Conservation (phyloP, 1,140 invertebrate species). For the Lerema accius region DNA sequence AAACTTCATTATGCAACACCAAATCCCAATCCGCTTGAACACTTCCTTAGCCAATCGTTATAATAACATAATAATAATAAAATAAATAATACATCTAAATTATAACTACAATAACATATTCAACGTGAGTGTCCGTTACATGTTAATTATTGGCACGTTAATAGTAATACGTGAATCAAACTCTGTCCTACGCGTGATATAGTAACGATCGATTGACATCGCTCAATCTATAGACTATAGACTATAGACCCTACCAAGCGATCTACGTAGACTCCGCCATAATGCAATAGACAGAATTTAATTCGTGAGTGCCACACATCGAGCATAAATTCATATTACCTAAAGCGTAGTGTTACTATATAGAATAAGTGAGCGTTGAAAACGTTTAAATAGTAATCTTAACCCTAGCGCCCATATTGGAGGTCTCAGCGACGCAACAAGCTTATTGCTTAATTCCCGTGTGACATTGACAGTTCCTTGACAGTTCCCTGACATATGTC, state of each 20-base stretch:
- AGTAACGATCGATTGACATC: background rate
- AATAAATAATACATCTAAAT: slow-evolving; percentile 31
- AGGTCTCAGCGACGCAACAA: background rate
- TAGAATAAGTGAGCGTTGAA: slow-evolving; percentile 46
- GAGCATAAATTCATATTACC: slow-evolving; percentile 35
- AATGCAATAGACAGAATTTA: slow-evolving; percentile 33
- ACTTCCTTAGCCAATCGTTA: slow-evolving; percentile 8
- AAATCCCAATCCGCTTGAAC: slow-evolving; percentile 13
- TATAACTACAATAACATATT: slow-evolving; percentile 26
- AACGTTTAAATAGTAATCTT: slow-evolving; percentile 40
- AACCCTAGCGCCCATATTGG: slow-evolving; percentile 31
- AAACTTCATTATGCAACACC: slow-evolving; percentile 28
- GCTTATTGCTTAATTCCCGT: no score
- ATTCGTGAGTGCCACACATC: slow-evolving; percentile 38
- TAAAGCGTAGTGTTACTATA: slow-evolving; percentile 50
- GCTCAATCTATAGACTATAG: background rate
- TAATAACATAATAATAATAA: slow-evolving; percentile 18
- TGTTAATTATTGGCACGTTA: slow-evolving; percentile 45
- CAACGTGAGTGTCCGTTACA: slow-evolving; percentile 23
- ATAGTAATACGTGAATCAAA: slow-evolving; percentile 31
- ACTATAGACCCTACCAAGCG: slow-evolving; percentile 9
- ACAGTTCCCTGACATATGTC: background rate
- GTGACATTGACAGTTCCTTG: background rate
- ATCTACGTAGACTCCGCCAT: background rate
- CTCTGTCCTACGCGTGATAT: slow-evolving; percentile 10